phyloP scores from a whole-genome alignment of 2,888 invertebrate genomes.

The Dolichomitus sp. region DNA sequence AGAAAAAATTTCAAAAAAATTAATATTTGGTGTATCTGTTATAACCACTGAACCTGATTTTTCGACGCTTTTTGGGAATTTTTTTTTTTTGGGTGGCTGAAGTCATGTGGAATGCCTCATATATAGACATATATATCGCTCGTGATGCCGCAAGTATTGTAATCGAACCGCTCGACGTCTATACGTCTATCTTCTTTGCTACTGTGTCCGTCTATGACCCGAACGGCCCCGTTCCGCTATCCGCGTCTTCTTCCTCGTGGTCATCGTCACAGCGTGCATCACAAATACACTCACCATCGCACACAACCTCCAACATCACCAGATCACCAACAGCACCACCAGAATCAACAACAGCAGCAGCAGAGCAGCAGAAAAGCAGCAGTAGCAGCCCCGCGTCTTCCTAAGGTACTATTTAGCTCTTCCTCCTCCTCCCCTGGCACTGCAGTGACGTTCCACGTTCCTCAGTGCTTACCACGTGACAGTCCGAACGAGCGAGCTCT shows the following conservation, averaged over 20 bases:
- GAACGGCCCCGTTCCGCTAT: slow-evolving; percentile 5
- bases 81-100: no score
- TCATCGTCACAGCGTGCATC: background rate
- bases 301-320: background rate
- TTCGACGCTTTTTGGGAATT: no score
- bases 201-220: slow-evolving; percentile 13
- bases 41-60: no score
- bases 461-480: slow-evolving; percentile 50
- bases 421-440: background rate
- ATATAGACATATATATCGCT: no score
- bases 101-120: no score
- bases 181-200: no score
- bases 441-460: slow-evolving; percentile 33
- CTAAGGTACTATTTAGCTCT: slow-evolving; percentile 6
- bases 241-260: slow-evolving; percentile 25
- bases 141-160: background rate
- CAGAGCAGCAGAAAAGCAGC: background rate
- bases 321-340: background rate
- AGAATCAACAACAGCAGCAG: background rate
- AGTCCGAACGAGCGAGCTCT: slow-evolving; percentile 23
- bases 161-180: slow-evolving; percentile 5
- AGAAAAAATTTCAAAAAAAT: no score
- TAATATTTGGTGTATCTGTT: no score
- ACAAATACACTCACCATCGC: background rate
- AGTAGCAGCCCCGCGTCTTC: background rate